Percentiles rank a stretch among this genome's conserved stretches.
Evolutionary conservation across 2,797 vertebrate species (phyloP).

Genomic region (Furcifer pardalis): DNA sequence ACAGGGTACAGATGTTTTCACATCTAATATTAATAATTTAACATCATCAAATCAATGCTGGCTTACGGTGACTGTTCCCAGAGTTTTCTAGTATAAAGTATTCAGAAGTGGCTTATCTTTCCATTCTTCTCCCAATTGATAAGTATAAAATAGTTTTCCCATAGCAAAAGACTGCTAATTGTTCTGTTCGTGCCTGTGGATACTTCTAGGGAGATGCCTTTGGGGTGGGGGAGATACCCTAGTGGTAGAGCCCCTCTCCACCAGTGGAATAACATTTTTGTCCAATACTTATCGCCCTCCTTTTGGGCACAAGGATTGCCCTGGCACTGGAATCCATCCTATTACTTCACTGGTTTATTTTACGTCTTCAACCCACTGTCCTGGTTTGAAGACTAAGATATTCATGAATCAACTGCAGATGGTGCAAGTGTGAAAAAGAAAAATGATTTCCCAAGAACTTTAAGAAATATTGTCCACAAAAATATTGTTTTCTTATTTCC

Average conservation of each 20-base stretch:
- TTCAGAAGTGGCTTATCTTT: no score
- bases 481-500: slow-evolving; percentile 42
- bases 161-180: not conserved
- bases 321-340: not conserved
- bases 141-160: not conserved
- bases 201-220: not conserved
- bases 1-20: no score
- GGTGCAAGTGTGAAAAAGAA: not conserved
- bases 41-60: no score
- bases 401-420: not conserved
- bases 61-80: no score
- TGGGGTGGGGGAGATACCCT: not conserved
- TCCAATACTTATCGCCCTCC: not conserved
- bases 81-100: no score
- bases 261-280: not conserved
- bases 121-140: no score
- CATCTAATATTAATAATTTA: no score
- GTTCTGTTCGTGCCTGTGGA: not conserved
- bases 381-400: not conserved
- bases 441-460: not conserved
- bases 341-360: not conserved
- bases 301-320: not conserved
- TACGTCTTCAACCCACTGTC: not conserved
- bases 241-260: not conserved
- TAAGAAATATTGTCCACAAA: slow-evolving; percentile 8